phyloP scores from a whole-genome alignment of 2,888 invertebrate genomes.

The Eristalis arbustorum region DNA sequence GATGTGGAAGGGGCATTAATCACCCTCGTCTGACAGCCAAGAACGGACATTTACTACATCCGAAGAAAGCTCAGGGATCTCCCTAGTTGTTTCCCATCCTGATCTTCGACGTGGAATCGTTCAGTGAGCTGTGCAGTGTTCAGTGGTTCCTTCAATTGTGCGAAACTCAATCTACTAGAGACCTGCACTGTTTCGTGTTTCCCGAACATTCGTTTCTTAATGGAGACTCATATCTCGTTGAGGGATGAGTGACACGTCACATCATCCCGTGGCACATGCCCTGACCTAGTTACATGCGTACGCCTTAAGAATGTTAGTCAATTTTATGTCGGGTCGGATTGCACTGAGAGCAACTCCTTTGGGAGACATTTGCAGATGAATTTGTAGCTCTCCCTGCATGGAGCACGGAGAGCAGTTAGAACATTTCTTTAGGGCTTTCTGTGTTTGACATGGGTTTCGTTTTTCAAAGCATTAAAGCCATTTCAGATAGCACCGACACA shows the following conservation, averaged over 20 bases:
- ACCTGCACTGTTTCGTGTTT: background rate
- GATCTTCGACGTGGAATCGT: background rate
- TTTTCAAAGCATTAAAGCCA: background rate
- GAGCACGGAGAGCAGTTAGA: background rate
- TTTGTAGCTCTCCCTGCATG: background rate
- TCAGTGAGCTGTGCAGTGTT: background rate
- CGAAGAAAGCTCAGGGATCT: background rate
- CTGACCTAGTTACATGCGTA: background rate
- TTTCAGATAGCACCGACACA: background rate
- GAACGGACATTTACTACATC: background rate
- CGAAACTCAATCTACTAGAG: background rate
- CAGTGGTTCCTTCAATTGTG: background rate
- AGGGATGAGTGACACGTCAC: background rate
- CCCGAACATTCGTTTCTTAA: background rate
- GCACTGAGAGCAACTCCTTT: background rate
- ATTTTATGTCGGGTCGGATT: background rate
- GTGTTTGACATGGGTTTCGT: constrained; percentile 1
- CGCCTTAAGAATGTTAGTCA: background rate
- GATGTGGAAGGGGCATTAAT: constrained; percentile 31
- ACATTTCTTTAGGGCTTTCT: constrained; percentile 2
- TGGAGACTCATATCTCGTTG: background rate
- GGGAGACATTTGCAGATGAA: background rate
- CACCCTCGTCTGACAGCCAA: constrained; percentile 7
- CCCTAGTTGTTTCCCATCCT: background rate
- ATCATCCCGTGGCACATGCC: background rate